Conservation (phyloP, 2,113 vertebrate species). For the Tragelaphus buxtoni region DNA sequence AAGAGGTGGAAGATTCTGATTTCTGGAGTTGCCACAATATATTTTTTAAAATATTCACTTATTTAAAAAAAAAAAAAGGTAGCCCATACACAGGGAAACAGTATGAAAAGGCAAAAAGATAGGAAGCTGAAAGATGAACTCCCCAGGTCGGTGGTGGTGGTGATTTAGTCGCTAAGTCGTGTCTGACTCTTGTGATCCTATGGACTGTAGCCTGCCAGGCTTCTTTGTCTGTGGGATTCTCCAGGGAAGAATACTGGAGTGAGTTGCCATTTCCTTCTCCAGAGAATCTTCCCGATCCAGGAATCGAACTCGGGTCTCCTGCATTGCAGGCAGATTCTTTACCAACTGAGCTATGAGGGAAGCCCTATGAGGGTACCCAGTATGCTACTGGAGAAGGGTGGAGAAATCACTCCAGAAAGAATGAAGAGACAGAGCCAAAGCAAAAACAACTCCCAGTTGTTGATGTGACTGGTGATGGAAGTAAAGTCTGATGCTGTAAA, state of each 20-base stretch:
- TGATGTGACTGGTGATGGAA: neutral
- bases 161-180: neutral
- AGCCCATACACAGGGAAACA: neutral
- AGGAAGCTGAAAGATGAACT: neutral
- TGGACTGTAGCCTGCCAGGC: neutral
- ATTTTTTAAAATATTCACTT: neutral
- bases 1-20: neutral
- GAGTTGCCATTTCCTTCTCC: neutral
- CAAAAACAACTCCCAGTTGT: neutral
- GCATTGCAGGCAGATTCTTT: neutral
- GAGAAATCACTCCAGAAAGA: neutral
- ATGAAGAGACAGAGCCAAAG: neutral
- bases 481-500: neutral
- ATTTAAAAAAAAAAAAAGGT: neutral
- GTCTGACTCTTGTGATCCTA: neutral
- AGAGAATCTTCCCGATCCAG: neutral
- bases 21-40: neutral
- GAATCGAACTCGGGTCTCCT: neutral
- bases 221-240: neutral
- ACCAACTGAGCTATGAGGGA: neutral
- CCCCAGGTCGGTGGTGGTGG: neutral
- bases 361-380: neutral
- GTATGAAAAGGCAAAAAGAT: neutral
- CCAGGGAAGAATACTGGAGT: neutral
- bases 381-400: neutral